Conservation (phyloP, 35 echinoderm and acorn worm species). For the Ophiothrix spiculata region DNA sequence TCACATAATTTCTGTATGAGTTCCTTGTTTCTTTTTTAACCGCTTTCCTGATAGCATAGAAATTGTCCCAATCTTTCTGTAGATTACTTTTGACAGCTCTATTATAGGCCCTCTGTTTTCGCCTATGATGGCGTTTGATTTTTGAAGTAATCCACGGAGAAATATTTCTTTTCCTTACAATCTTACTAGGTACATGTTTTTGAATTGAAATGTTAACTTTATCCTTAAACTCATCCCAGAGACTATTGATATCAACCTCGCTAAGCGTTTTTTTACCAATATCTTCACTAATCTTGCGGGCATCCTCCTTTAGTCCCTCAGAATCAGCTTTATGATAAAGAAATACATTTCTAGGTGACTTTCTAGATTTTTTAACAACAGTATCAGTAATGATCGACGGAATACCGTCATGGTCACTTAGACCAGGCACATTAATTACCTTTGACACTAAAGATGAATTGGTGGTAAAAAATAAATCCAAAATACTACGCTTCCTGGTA, state of each 20-base stretch:
- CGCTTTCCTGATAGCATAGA: neutral
- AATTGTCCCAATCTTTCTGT: no score
- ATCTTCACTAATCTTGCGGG: neutral
- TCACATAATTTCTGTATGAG: neutral
- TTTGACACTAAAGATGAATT: neutral
- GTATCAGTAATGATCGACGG: neutral
- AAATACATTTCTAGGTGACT: neutral
- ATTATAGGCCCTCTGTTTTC: neutral
- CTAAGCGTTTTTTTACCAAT: neutral
- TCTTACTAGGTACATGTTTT: neutral
- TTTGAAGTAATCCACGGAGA: neutral
- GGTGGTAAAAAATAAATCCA: constrained; percentile 9
- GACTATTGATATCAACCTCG: neutral
- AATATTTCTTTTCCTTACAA: neutral
- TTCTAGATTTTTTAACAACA: neutral
- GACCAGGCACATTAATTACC: neutral
- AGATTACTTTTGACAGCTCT: neutral
- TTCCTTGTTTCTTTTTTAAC: neutral
- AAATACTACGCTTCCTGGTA: neutral
- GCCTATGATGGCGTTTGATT: neutral
- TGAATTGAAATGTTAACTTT: neutral
- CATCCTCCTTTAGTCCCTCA: neutral
- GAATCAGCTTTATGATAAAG: constrained; percentile 8
- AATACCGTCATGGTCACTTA: neutral
- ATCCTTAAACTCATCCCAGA: neutral